Evolutionary conservation across 2,888 invertebrate species (phyloP), one percentile per base, ranked within the genome.

Genomic region (Anthrax anthrax): DNA sequence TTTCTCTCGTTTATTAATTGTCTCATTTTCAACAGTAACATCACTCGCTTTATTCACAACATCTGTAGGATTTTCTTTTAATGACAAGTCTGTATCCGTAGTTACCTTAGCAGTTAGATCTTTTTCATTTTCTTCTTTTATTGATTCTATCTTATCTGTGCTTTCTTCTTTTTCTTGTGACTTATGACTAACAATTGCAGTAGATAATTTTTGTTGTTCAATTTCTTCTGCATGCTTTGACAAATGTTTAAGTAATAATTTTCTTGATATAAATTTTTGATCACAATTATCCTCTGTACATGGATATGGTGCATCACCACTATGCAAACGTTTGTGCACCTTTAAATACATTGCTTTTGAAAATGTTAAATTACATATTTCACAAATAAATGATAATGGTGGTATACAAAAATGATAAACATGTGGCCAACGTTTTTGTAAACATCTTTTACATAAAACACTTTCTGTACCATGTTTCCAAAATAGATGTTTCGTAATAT

Each of bases 401-500:
- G 89, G 89, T 52, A 83, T 77, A 62, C 90, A 90, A 59, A 90
- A 90, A 62, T 90, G 90, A 69, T 89, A 90, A 8, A 89, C 84
- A 65, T 90, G 88, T 0, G 87, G 87, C 90, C 90, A 90, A 58
- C 88, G 88, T 60, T 89, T 90, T 59, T 89, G 87, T 44, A 88
- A 66, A 63, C 90, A 90, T 58, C 76, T 80, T 63, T 87, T 87
- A 61, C 90, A 90, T 34, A 81, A 67, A 3, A 85, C 81, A 67
- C 88, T 88, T 60, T 90, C 87, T 3, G 89, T 89, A 18, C 89
- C 89, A 64, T 91, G 90, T 65, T 90, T 91, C 89, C 90, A 90
- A 63, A 88, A 89, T 47, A 90, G 70, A 70, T 91, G 90, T 60
- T 87, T 86, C 16, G 85, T 86, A 49, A 89, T 90, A 59, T 89